These are phyloP conservation scores for Fistularia tabacaria DNA, from an alignment of 2,797 vertebrate genomes.

Conservation along the genomic window DNA sequence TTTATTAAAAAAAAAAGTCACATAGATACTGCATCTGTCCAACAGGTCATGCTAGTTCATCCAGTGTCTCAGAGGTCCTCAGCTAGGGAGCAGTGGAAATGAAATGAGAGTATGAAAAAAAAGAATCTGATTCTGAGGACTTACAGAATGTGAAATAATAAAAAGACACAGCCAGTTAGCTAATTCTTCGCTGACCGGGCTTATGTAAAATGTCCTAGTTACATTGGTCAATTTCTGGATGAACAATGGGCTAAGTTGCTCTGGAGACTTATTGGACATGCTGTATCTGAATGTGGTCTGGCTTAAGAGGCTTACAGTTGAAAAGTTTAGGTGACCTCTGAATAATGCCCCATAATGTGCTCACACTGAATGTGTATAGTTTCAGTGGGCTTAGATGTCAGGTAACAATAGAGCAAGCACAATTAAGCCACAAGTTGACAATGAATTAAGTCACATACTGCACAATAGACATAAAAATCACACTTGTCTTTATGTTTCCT, in stretches of 20 bases:
- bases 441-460: constrained; percentile 28
- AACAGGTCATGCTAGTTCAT: constrained; percentile 42
- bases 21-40: constrained; percentile 34
- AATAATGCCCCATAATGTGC: constrained; percentile 70
- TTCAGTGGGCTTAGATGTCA: constrained; percentile 61
- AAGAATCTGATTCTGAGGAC: constrained; percentile 68
- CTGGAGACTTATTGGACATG: constrained; percentile 72
- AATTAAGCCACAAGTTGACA: constrained; percentile 34
- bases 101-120: constrained; percentile 48
- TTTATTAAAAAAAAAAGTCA: constrained; percentile 24
- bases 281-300: constrained; percentile 74
- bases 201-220: constrained; percentile 73
- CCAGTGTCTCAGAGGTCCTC: constrained; percentile 43
- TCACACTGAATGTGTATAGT: constrained; percentile 50
- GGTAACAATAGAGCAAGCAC: constrained; percentile 50
- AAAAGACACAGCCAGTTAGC: constrained; percentile 66
- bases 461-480: constrained; percentile 14
- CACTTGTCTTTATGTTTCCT: constrained; percentile 3
- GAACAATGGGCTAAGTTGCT: constrained; percentile 74
- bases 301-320: constrained; percentile 77
- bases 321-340: constrained; percentile 78
- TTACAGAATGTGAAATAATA: constrained; percentile 66
- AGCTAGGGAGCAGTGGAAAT: constrained; percentile 39
- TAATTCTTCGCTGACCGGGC: constrained; percentile 62
- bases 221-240: constrained; percentile 73